A percentile compares a stretch with the other conserved stretches of the same genome.
Evolutionary conservation across 2,797 vertebrate species (phyloP).

Genomic region (Mareca penelope): DNA sequence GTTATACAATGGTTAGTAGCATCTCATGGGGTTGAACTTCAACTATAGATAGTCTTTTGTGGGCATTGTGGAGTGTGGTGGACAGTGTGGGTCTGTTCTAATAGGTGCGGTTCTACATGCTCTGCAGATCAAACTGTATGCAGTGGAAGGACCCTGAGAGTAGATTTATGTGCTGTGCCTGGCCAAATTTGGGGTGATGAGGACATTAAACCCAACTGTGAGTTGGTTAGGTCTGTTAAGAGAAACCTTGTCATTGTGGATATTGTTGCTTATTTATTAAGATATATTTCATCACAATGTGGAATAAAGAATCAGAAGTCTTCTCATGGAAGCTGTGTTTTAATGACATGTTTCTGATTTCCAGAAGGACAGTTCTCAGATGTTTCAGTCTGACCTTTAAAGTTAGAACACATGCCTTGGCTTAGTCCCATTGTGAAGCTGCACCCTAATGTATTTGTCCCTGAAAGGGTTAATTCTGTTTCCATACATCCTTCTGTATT

Average conservation of each 20-base stretch:
- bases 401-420: not conserved
- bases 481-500: not conserved
- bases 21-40: no score
- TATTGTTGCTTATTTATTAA: not conserved
- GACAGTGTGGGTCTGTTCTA: not conserved
- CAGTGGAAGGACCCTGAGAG: no score
- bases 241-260: no score
- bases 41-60: not conserved
- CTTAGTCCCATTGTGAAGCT: not conserved
- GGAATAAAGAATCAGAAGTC: not conserved
- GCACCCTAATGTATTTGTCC: not conserved
- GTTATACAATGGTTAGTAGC: not conserved
- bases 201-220: no score
- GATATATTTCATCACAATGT: no score
- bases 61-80: not conserved
- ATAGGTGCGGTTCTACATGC: no score
- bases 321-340: not conserved
- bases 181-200: no score
- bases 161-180: no score
- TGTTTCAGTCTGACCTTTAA: not conserved
- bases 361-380: not conserved
- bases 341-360: not conserved
- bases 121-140: no score
- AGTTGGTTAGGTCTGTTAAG: no score
- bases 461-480: not conserved